phyloP scores from a whole-genome alignment of 2,888 invertebrate species.

The Clitarchus hookeri region DNA sequence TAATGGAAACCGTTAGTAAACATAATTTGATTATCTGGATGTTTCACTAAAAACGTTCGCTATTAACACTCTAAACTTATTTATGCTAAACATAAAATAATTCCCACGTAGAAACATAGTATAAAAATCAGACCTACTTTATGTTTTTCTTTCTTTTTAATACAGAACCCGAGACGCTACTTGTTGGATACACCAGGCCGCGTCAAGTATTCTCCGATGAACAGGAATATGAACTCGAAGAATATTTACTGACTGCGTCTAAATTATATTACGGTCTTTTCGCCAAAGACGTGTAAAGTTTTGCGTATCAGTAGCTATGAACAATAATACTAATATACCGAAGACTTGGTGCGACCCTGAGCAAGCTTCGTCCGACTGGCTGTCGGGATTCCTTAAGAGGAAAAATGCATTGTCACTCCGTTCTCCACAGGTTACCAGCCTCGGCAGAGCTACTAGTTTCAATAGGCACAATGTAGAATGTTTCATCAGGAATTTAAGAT shows the following conservation, averaged over 20 bases:
- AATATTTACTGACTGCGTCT: no score
- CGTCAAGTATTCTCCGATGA: conserved; percentile 39
- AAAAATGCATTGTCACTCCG: conserved; percentile 46
- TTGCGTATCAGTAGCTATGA: conserved; percentile 45
- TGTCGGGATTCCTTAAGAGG: conserved; percentile 46
- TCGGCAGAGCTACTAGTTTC: conserved; percentile 46
- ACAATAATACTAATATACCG: conserved; percentile 42
- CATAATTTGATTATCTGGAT: no score
- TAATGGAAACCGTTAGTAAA: no score
- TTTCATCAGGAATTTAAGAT: conserved; percentile 49
- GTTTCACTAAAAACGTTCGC: no score
- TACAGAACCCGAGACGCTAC: no score
- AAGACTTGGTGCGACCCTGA: conserved; percentile 43
- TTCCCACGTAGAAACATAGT: no score
- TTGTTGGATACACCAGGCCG: conserved; percentile 23
- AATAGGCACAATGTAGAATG: conserved; percentile 54
- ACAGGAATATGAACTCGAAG: conserved; percentile 39
- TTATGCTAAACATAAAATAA: no score
- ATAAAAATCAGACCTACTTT: no score
- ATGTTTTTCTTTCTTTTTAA: no score
- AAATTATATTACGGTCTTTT: conserved; percentile 39
- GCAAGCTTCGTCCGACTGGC: conserved; percentile 49
- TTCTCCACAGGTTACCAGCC: conserved; percentile 47
- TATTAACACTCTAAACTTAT: no score
- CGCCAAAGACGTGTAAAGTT: conserved; percentile 41